Evolutionary conservation across 1,140 invertebrate species (phyloP).

Genomic region (Drosophila orosa): DNA sequence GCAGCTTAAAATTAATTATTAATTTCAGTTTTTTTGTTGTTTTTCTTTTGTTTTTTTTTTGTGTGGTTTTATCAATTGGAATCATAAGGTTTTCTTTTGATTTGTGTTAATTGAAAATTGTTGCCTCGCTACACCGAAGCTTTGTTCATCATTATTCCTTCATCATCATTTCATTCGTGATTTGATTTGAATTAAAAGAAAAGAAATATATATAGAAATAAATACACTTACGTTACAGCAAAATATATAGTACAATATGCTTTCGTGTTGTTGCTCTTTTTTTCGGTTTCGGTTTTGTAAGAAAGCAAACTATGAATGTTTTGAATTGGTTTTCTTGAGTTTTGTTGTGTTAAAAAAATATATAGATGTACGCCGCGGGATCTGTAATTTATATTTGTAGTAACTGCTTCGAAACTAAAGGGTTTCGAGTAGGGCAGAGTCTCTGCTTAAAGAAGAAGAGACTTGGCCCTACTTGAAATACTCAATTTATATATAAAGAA

Average conservation of each 20-base stretch:
- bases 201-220: slow-evolving; percentile 17
- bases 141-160: slow-evolving; percentile 38
- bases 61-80: slow-evolving; percentile 24
- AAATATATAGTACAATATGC: slow-evolving; percentile 61
- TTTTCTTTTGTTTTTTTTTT: slow-evolving; percentile 15
- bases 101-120: slow-evolving; percentile 29
- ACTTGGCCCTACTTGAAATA: background rate
- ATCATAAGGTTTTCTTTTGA: slow-evolving; percentile 48
- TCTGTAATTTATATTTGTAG: slow-evolving; percentile 8
- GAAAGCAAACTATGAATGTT: slow-evolving; percentile 38
- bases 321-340: slow-evolving; percentile 9
- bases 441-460: background rate
- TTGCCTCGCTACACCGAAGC: background rate
- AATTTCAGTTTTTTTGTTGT: slow-evolving; percentile 23
- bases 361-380: slow-evolving; percentile 34
- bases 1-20: slow-evolving; percentile 50
- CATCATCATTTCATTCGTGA: background rate
- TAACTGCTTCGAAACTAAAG: slow-evolving; percentile 8
- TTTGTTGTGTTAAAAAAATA: slow-evolving; percentile 54
- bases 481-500: slow-evolving; percentile 6
- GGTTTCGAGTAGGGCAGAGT: slow-evolving; percentile 23
- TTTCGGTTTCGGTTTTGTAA: slow-evolving; percentile 6
- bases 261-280: slow-evolving; percentile 5
- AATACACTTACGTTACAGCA: slow-evolving; percentile 43
- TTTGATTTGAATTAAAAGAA: slow-evolving; percentile 3